These are phyloP conservation scores for Ctenopoma multispine DNA, from an alignment of 2,797 vertebrate genomes.

Conservation along the genomic window DNA sequence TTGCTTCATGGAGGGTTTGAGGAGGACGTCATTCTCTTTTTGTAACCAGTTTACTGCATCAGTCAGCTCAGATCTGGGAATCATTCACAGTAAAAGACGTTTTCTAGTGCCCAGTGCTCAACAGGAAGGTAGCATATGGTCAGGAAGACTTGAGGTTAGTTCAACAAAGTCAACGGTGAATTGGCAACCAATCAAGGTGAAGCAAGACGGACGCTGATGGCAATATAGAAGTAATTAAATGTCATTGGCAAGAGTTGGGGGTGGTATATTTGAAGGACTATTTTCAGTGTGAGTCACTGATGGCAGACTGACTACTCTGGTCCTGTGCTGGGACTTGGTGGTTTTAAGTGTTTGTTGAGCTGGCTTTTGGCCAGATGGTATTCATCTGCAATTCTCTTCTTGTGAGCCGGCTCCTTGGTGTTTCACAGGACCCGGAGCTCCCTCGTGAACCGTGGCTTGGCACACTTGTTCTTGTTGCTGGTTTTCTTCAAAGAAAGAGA, in stretches of 20 bases:
- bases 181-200: conserved; percentile 75
- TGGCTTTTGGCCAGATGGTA: conserved; percentile 58
- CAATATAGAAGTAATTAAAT: conserved; percentile 73
- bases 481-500: conserved; percentile 39
- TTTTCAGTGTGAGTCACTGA: conserved; percentile 57
- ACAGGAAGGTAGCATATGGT: conserved; percentile 69
- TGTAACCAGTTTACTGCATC: not conserved
- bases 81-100: conserved; percentile 49
- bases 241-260: conserved; percentile 63
- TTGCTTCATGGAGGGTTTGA: not conserved
- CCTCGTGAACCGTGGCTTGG: conserved; percentile 32
- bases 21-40: not conserved
- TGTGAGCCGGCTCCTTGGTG: conserved; percentile 51
- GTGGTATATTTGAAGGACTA: conserved; percentile 62
- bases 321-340: conserved; percentile 45
- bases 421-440: conserved; percentile 43
- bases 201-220: conserved; percentile 58
- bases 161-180: conserved; percentile 71
- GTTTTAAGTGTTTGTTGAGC: conserved; percentile 49
- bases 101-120: conserved; percentile 55
- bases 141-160: conserved; percentile 65
- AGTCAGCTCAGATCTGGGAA: conserved; percentile 27
- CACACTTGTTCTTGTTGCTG: conserved; percentile 38
- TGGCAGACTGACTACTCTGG: conserved; percentile 47
- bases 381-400: conserved; percentile 57